phyloP scores from a whole-genome alignment of 2,888 invertebrate genomes.

The Nymphalis c-album region DNA sequence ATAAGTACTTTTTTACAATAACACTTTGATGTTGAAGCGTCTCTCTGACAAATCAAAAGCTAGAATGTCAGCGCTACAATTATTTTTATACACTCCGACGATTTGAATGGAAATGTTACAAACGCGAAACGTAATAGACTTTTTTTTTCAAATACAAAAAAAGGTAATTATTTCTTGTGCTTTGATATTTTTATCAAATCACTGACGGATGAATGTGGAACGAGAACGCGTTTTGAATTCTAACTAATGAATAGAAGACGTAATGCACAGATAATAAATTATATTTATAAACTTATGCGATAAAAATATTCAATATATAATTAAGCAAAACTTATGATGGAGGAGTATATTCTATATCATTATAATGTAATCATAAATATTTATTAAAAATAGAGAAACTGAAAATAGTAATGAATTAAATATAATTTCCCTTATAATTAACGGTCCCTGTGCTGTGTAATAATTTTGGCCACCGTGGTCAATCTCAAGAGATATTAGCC shows the following conservation, averaged over 20 bases:
- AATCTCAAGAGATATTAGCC: no score
- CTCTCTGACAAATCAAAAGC: conserved; percentile 26
- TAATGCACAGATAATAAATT: background rate
- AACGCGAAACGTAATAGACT: conserved; percentile 20
- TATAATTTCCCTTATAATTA: no score
- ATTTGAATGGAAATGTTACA: conserved; percentile 25
- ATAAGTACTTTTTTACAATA: conserved; percentile 25
- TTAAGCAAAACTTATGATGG: no score
- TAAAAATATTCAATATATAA: no score
- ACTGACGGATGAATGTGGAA: background rate
- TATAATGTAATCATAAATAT: no score
- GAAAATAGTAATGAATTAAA: no score
- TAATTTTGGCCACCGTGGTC: no score
- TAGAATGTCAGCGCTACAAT: conserved; percentile 25
- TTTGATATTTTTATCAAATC: conserved; percentile 2
- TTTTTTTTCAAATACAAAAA: conserved; percentile 9
- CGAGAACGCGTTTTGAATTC: background rate
- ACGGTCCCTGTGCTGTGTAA: no score
- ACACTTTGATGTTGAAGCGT: conserved; percentile 27
- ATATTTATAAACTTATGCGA: no score
- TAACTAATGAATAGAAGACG: background rate
- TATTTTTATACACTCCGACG: conserved; percentile 29
- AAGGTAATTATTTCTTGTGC: conserved; percentile 11
- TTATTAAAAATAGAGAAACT: no score
- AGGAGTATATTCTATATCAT: no score